These are phyloP conservation scores for Cephus sareptanus DNA, from an alignment of 2,888 invertebrate species.

Conservation along the genomic window DNA sequence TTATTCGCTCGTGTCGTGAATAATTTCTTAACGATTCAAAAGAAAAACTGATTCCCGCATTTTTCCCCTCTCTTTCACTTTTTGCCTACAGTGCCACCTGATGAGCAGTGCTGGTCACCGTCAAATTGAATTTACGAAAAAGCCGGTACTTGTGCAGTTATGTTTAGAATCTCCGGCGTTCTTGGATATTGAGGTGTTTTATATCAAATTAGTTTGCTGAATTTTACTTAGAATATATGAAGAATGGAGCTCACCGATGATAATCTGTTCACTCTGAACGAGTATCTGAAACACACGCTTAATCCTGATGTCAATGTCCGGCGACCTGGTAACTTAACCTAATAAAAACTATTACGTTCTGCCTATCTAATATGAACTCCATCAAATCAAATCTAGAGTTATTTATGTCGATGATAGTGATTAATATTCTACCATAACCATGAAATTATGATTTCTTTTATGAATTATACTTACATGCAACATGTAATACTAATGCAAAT, in stretches of 20 bases:
- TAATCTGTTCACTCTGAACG: constrained; percentile 83
- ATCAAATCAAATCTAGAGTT: neutral
- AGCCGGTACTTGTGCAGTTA: neutral
- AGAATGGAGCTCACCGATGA: constrained; percentile 90
- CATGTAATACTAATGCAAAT: neutral
- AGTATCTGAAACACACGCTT: constrained; percentile 89
- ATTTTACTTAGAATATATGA: neutral
- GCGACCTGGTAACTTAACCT: constrained; percentile 78
- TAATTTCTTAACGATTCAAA: neutral
- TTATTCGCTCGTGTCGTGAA: neutral
- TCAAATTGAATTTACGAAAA: neutral
- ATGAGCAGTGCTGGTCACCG: neutral
- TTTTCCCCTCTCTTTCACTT: neutral
- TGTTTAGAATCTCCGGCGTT: neutral
- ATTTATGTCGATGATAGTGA: neutral
- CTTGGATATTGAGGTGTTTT: neutral
- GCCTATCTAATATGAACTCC: neutral
- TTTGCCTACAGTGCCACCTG: neutral
- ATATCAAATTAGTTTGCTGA: neutral
- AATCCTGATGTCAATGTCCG: constrained; percentile 84
- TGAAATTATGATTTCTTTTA: neutral
- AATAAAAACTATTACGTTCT: neutral
- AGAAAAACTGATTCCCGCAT: neutral
- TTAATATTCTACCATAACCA: neutral
- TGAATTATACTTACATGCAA: neutral